Conservation (phyloP, 2,113 vertebrate genomes). For the Dissostichus mawsoni region DNA sequence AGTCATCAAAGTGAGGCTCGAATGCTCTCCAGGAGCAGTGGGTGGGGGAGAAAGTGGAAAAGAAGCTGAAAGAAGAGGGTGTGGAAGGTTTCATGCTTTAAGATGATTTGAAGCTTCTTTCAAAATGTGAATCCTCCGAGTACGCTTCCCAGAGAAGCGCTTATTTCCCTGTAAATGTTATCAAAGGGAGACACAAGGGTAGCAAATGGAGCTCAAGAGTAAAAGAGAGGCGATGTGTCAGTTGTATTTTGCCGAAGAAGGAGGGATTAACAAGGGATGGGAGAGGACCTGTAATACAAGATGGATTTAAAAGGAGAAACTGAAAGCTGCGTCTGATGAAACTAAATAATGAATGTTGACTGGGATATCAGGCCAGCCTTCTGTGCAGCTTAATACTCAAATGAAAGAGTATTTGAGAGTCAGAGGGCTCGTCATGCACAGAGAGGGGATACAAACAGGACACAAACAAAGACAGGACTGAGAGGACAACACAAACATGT, state of each 20-base stretch:
- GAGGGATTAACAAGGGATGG: constrained; percentile 17
- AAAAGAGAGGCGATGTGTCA: not conserved
- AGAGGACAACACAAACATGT: not conserved
- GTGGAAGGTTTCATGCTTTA: constrained; percentile 47
- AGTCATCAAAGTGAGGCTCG: not conserved
- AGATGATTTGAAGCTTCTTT: constrained; percentile 51
- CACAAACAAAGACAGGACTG: not conserved
- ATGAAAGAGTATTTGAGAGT: not conserved
- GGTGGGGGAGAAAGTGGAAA: not conserved
- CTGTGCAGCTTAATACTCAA: not conserved
- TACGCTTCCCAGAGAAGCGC: not conserved
- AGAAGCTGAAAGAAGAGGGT: not conserved
- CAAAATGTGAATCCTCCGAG: constrained; percentile 1
- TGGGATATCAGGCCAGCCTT: constrained; percentile 1
- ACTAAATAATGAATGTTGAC: constrained; percentile 3
- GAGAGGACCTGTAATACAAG: constrained; percentile 13
- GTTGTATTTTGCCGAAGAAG: not conserved
- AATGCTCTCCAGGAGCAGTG: not conserved
- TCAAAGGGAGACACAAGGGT: constrained; percentile 34
- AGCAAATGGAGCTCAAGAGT: constrained; percentile 26
- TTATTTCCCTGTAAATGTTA: constrained; percentile 43
- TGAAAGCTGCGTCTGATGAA: not conserved
- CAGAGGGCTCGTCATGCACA: not conserved
- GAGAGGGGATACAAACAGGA: not conserved
- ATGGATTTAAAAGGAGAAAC: not conserved